Evolutionary conservation across 2,888 invertebrate species (phyloP), one percentile per base, ranked within the genome.

Genomic region (Ormyrus pomaceus): DNA sequence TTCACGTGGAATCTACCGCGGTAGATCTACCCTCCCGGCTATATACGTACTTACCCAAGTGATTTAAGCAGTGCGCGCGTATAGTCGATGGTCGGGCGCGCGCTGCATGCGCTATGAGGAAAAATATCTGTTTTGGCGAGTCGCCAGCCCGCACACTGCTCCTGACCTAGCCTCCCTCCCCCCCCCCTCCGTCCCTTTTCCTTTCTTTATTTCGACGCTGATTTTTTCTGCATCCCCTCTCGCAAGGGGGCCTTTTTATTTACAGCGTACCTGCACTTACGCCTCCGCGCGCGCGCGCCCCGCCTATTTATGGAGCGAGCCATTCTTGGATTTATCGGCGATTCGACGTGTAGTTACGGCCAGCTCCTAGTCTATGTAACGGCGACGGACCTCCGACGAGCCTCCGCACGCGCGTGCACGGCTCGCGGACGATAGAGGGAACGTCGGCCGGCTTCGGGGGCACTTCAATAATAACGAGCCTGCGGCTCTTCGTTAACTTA

Each of bases 321-420:
- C 83, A 81, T 84, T 86, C 83, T 81, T 80, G 80, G 87, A 88
- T 88, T 88, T 88, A 88, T 88, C 83, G 87, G 82, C 83, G 85
- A 34, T 34, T 84, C 84, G 82, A 72, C 82, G 72, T 66, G 82
- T 85, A 84, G 84, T 85, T 86, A 84, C 83, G 78, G 82, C n/a
- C 13, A 1, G 19, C 34, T 34, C 34, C 34, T 19, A 61, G n/a
- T 45, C 19, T 62, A 62, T 76, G 55, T 76, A 62, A 69, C 55
- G 62, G 68, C 65, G 34, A 11, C 19, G 53, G 9, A 34, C n/a
- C 13, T 13, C 50, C 51, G 34, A 2, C 5, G 6, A 9, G 19
- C 8, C 11, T 7, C 9, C 50, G 70, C n/a, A 19, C 58, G 69
- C 59, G 69, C 59, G n/a, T 8, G 45, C 34, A n/a, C n/a, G 9